A percentile compares a stretch with the other conserved stretches of the same genome.
These are phyloP conservation scores for Epirrhoe tristata DNA, from an alignment of 2,888 invertebrate genomes.

Conservation along the genomic window DNA sequence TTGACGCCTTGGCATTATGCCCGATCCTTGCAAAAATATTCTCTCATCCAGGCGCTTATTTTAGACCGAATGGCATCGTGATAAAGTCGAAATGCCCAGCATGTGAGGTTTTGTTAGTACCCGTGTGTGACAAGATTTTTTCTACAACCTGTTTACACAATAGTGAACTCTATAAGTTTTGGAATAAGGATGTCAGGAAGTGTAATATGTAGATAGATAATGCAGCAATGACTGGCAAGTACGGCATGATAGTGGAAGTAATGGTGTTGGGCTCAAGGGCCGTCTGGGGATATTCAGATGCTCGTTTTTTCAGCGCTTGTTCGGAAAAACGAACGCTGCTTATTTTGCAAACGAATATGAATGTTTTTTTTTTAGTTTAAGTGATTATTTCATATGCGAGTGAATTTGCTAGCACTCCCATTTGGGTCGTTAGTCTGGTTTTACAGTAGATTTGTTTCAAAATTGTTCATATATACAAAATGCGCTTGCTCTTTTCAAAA, in stretches of 20 bases:
- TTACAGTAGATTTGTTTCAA: slow-evolving; percentile 14
- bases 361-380: slow-evolving; percentile 24
- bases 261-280: slow-evolving; percentile 53
- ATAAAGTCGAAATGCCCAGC: slow-evolving; percentile 23
- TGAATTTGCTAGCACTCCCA: slow-evolving; percentile 17
- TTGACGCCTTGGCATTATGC: slow-evolving; percentile 56
- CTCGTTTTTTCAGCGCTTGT: slow-evolving; percentile 40
- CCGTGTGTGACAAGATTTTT: slow-evolving; percentile 24
- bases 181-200: slow-evolving; percentile 7
- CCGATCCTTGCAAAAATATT: slow-evolving; percentile 36
- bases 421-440: slow-evolving; percentile 19
- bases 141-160: slow-evolving; percentile 8
- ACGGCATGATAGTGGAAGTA: slow-evolving; percentile 51
- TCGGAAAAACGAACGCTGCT: slow-evolving; percentile 21
- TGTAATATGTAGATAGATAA: slow-evolving; percentile 35
- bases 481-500: neutral
- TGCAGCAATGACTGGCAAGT: slow-evolving; percentile 46
- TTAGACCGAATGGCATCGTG: slow-evolving; percentile 18
- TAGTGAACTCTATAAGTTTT: slow-evolving; percentile 11
- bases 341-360: slow-evolving; percentile 30
- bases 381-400: slow-evolving; percentile 29
- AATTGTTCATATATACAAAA: neutral
- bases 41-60: slow-evolving; percentile 1
- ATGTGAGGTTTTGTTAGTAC: slow-evolving; percentile 16
- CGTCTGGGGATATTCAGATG: slow-evolving; percentile 49